Conservation (phyloP, 2,113 vertebrate species). For the Uria lomvia region DNA sequence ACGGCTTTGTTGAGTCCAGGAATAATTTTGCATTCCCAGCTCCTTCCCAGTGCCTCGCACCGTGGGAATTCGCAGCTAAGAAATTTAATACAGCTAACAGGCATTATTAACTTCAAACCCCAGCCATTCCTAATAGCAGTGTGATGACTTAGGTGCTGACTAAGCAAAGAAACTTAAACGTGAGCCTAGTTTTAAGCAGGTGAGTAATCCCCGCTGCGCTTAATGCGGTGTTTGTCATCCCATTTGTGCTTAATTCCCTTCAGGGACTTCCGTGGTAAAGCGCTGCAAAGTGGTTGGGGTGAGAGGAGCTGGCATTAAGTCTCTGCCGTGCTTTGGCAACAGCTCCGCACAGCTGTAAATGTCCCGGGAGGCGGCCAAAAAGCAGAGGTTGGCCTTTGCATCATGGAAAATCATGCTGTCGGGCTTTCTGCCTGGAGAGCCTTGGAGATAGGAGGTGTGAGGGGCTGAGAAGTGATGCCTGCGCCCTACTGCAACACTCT, state of each 20-base stretch:
- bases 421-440: background rate
- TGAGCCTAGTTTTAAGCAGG: background rate
- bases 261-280: background rate
- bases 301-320: background rate
- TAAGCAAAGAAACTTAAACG: constrained; percentile 1
- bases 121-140: background rate
- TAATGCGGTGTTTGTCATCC: background rate
- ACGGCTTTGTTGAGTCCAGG: background rate
- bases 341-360: background rate
- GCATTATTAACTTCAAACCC: background rate
- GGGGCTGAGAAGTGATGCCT: background rate
- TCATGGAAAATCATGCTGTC: background rate
- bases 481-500: background rate
- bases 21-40: background rate
- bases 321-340: background rate
- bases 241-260: background rate
- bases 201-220: background rate
- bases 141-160: background rate
- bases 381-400: background rate
- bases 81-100: constrained; percentile 2
- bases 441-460: background rate
- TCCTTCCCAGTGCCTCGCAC: background rate
- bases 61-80: background rate
- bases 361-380: background rate
- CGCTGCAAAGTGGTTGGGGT: background rate